Percentiles rank a stretch among this genome's conserved stretches.
These are phyloP conservation scores for Euphydryas editha DNA, from an alignment of 2,888 invertebrate genomes.

Conservation along the genomic window DNA sequence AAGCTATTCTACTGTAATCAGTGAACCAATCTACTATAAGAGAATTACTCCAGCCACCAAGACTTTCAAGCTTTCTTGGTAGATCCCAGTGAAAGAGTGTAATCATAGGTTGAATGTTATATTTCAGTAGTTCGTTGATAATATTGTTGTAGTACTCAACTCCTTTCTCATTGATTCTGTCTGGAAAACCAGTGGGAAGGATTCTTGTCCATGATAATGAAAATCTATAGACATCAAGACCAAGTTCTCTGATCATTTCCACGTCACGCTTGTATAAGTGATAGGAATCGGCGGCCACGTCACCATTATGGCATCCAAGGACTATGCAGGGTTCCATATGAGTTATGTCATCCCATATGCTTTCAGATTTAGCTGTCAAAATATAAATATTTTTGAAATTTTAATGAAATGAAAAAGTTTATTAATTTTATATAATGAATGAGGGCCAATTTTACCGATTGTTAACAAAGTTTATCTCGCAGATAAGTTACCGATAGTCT, in stretches of 20 bases:
- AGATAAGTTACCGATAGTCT: too few relatives aligned
- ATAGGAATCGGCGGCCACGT: conserved; percentile 85
- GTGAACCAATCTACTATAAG: conserved; percentile 73
- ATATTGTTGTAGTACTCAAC: conserved; percentile 84
- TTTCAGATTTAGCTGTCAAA: conserved; percentile 79
- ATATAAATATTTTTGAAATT: too few relatives aligned
- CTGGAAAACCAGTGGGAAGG: conserved; percentile 82
- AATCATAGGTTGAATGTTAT: conserved; percentile 81
- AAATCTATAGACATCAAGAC: conserved; percentile 80
- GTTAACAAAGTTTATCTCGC: too few relatives aligned
- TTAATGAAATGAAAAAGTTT: too few relatives aligned
- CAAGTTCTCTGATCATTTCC: conserved; percentile 68
- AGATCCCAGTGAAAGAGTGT: conserved; percentile 84
- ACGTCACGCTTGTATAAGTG: conserved; percentile 83
- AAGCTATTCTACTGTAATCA: conserved; percentile 75
- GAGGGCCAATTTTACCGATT: too few relatives aligned
- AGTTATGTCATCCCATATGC: conserved; percentile 79
- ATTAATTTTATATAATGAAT: too few relatives aligned
- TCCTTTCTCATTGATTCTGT: conserved; percentile 78
- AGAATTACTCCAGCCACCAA: conserved; percentile 82
- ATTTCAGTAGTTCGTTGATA: conserved; percentile 78
- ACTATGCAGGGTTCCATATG: conserved; percentile 57
- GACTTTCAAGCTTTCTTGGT: conserved; percentile 70
- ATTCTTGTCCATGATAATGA: conserved; percentile 87
- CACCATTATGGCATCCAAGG: conserved; percentile 65